Evolutionary conservation across 1,140 invertebrate genomes (phyloP), one percentile per base, ranked within the genome.

Genomic region (Hypsibius dujardini): DNA sequence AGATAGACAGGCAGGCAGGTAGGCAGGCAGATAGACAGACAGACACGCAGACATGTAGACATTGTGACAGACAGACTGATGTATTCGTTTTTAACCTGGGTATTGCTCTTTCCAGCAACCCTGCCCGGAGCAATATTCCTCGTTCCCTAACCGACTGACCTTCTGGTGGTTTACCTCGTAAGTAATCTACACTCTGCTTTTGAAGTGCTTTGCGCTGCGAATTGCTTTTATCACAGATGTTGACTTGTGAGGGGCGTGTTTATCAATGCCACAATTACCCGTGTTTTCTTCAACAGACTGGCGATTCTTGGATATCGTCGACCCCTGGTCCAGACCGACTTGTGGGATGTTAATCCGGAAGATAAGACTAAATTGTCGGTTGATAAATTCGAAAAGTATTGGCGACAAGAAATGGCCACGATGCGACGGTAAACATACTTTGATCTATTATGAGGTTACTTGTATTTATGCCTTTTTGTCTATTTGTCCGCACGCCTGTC

Each of bases 111-210:
- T 3, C 12, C 45, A 67, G 62, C 12, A 7, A 67, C 62, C 62
- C 7, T 67, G 62, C 62, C 62, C 62, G 12, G 62, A 67, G 42
- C 42, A 15, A 67, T 67, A 15, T 42, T 12, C 62, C 62, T 67
- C 62, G 62, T 67, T 67, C 45, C 62, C 62, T 15, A 67, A 67
- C 62, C 62, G 62, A 42, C 62, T 67, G 62, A 45, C 62, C 42
- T 67, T 67, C 45, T 12, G 62, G 62, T 67, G 62, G 62, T 67
- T 67, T 45, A 67, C 62, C 45, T 3, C 12, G 62, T 67, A 67
- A 67, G 42, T 67, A 67, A 15, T 67, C 42, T 67, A 15, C 45
- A 42, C 28, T 28, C 42, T 15, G 12, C 62, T 67, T 67, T 56
- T 56, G 50, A 12, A 56, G 50, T 56, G n/a, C 7, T 7, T 56